Conservation (phyloP, 2,113 vertebrate genomes). For the Noctilio leporinus region DNA sequence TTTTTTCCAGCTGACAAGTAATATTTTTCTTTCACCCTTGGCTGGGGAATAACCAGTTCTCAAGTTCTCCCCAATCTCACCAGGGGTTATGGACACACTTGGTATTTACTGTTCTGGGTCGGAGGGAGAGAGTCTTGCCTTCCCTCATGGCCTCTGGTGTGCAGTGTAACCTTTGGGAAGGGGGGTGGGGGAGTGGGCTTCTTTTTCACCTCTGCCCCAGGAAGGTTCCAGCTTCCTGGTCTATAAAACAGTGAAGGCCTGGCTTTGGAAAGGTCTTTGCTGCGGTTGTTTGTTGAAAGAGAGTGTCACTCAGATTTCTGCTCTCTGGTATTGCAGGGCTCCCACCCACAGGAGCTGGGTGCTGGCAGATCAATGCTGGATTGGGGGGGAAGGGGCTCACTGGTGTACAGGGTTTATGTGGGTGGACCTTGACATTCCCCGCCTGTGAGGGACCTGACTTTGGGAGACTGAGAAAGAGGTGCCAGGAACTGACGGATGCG, state of each 20-base stretch:
- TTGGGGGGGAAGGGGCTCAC: background rate
- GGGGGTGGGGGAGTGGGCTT: background rate
- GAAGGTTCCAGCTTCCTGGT: conserved; percentile 39
- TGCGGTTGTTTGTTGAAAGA: conserved; percentile 51
- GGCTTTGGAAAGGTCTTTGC: conserved; percentile 30
- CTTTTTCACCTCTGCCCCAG: conserved; percentile 7
- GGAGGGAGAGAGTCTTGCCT: background rate
- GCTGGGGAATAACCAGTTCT: conserved; percentile 23
- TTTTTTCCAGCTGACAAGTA: background rate
- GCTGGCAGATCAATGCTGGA: background rate
- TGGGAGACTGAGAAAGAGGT: background rate
- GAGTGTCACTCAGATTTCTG: conserved; percentile 58
- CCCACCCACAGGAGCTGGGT: background rate
- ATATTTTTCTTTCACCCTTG: background rate
- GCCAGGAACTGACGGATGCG: background rate
- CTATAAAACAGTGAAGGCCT: conserved; percentile 14
- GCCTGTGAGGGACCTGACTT: background rate
- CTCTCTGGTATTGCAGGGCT: conserved; percentile 28
- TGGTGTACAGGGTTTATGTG: background rate
- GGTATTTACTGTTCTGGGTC: background rate
- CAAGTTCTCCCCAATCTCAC: background rate
- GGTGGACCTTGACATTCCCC: background rate
- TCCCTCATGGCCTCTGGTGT: conserved; percentile 13
- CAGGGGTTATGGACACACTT: background rate
- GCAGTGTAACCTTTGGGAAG: conserved; percentile 12